phyloP scores from a whole-genome alignment of 2,888 invertebrate species.

The Microctonus aethiopoides region DNA sequence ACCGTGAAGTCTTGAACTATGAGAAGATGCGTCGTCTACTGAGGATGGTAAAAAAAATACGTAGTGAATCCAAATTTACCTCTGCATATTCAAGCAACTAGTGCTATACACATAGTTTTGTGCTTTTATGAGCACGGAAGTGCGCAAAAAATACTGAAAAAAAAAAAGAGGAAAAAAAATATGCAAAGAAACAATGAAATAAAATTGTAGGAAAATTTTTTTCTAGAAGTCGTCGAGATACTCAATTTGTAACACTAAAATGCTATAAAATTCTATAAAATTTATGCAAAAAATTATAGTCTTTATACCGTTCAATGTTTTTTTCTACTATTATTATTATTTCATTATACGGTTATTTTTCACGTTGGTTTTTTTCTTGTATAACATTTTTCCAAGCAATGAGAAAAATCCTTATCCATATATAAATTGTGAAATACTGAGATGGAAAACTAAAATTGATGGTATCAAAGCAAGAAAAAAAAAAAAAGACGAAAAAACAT shows the following conservation, averaged over 20 bases:
- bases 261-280: slow-evolving; percentile 3
- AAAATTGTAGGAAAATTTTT: slow-evolving; percentile 3
- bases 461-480: neutral
- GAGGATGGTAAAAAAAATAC: slow-evolving; percentile 11
- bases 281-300: slow-evolving; percentile 15
- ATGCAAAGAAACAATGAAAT: slow-evolving; percentile 11
- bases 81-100: slow-evolving; percentile 34
- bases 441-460: neutral
- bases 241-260: slow-evolving; percentile 20
- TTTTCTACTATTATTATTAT: neutral
- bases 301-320: slow-evolving; percentile 2
- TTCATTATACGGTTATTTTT: neutral
- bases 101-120: slow-evolving; percentile 11
- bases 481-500: neutral
- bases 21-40: slow-evolving; percentile 17
- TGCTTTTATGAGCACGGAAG: slow-evolving; percentile 23
- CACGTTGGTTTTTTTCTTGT: neutral
- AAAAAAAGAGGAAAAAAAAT: slow-evolving; percentile 18
- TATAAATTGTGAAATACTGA: neutral
- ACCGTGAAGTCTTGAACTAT: neutral
- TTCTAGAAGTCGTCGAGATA: slow-evolving; percentile 9
- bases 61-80: slow-evolving; percentile 33
- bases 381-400: neutral
- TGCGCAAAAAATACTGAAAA: neutral
- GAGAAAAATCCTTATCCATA: neutral